A percentile compares a stretch with the other conserved stretches of the same genome.
Conservation (phyloP, 2,113 vertebrate species). For the Eulemur macaco region DNA sequence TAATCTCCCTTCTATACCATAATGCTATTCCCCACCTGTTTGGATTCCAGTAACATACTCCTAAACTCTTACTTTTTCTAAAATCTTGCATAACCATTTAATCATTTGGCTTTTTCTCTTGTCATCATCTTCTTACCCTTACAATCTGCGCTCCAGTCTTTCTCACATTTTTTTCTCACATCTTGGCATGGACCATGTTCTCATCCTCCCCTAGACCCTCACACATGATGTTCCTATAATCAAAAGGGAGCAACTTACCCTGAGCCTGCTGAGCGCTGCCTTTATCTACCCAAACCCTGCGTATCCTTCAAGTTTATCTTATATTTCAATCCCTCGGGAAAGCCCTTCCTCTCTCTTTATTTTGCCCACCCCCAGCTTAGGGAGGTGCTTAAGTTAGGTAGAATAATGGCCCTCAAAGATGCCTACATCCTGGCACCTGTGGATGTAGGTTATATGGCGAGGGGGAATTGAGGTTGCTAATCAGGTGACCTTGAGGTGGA, state of each 20-base stretch:
- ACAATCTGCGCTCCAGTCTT: not conserved
- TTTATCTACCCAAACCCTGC: not conserved
- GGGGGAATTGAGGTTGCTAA: not conserved
- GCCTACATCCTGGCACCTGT: not conserved
- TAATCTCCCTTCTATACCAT: not conserved
- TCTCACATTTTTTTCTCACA: not conserved
- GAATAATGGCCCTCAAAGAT: not conserved
- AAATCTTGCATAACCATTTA: not conserved
- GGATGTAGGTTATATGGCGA: not conserved
- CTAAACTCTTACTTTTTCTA: not conserved
- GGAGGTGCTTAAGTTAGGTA: not conserved
- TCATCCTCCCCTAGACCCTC: not conserved
- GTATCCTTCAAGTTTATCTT: not conserved
- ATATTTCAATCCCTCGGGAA: not conserved
- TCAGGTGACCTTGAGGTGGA: not conserved
- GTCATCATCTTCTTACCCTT: not conserved
- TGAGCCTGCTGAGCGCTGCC: not conserved
- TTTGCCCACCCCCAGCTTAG: not conserved
- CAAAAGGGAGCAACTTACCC: not conserved
- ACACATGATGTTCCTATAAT: not conserved
- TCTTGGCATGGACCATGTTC: not conserved
- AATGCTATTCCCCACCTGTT: not conserved
- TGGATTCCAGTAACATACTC: not conserved
- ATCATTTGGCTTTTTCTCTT: not conserved
- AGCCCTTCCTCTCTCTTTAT: not conserved